Percentiles rank a stretch among this genome's conserved stretches.
Conservation (phyloP, 1,140 invertebrate species). For the Ptiloglossa arizonensis region DNA sequence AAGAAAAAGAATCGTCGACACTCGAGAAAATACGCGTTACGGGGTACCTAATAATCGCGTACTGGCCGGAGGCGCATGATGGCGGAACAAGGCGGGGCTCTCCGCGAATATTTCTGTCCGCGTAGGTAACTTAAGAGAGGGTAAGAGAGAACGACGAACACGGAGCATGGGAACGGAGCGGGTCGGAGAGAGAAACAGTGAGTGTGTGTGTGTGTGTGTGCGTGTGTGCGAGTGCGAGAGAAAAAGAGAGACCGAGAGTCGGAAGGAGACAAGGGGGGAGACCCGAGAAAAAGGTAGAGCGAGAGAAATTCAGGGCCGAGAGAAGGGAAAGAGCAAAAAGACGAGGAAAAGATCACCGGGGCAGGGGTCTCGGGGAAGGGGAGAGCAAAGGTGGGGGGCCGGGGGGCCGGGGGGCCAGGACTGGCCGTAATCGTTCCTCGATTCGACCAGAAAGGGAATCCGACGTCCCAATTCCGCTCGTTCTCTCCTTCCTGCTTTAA, state of each 20-base stretch:
- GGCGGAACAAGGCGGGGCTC: constrained; percentile 67
- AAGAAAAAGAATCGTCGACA: constrained; percentile 31
- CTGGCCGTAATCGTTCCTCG: constrained; percentile 53
- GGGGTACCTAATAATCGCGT: constrained; percentile 77
- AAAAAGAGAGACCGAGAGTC: background rate
- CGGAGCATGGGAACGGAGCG: background rate
- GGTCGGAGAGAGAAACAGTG: no score
- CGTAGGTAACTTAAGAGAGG: constrained; percentile 56
- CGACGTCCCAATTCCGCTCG: constrained; percentile 60
- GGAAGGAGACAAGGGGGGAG: background rate
- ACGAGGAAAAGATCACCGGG: constrained; percentile 21
- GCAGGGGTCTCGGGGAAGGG: background rate
- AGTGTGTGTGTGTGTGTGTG: no score
- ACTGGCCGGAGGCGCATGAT: constrained; percentile 61
- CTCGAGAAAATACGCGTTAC: constrained; percentile 68
- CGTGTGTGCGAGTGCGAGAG: no score
- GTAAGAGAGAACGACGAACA: constrained; percentile 34
- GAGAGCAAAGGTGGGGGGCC: constrained; percentile 7
- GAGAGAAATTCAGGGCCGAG: constrained; percentile 10
- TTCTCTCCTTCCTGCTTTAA: constrained; percentile 60
- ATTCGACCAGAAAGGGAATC: constrained; percentile 63
- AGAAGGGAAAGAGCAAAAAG: constrained; percentile 35
- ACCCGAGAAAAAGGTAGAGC: background rate
- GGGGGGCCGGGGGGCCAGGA: background rate
- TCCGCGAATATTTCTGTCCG: constrained; percentile 67